Percentiles rank a stretch among this genome's conserved stretches.
Evolutionary conservation across 2,888 invertebrate species (phyloP).

Genomic region (Sesia apiformis): DNA sequence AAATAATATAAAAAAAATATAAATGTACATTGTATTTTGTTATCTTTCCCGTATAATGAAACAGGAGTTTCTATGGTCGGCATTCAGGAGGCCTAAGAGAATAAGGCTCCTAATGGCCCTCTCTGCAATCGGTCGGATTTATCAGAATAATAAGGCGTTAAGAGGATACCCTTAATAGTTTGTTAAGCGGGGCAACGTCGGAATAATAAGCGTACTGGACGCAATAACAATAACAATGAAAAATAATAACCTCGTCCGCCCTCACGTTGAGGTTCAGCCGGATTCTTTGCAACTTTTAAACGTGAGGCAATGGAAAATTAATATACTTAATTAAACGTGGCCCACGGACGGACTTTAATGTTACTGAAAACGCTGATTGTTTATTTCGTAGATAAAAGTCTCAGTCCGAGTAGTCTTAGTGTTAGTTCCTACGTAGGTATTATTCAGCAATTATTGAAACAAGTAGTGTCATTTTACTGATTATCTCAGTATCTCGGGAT

Average conservation of each 20-base stretch:
- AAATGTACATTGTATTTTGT: conserved; percentile 1
- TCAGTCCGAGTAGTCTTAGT: no score
- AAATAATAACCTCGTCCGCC: conserved; percentile 46
- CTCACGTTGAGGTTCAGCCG: neutral
- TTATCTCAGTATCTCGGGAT: no score
- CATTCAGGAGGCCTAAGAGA: conserved; percentile 12
- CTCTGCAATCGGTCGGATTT: conserved; percentile 36
- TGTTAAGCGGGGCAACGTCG: conserved; percentile 58
- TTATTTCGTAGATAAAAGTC: no score
- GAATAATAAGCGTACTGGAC: conserved; percentile 43
- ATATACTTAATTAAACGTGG: neutral
- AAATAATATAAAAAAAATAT: conserved; percentile 2
- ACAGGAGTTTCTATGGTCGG: conserved; percentile 5
- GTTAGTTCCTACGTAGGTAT: no score
- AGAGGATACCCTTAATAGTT: conserved; percentile 62
- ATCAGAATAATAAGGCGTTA: conserved; percentile 56
- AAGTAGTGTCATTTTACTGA: no score
- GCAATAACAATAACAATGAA: conserved; percentile 66
- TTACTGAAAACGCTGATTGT: no score
- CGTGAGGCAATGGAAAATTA: neutral
- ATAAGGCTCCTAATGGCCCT: conserved; percentile 7
- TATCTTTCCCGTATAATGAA: neutral
- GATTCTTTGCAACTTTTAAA: neutral
- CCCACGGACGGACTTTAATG: neutral
- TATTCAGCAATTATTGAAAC: no score